Conservation (phyloP, 2,113 vertebrate genomes). For the Polypterus senegalus region DNA sequence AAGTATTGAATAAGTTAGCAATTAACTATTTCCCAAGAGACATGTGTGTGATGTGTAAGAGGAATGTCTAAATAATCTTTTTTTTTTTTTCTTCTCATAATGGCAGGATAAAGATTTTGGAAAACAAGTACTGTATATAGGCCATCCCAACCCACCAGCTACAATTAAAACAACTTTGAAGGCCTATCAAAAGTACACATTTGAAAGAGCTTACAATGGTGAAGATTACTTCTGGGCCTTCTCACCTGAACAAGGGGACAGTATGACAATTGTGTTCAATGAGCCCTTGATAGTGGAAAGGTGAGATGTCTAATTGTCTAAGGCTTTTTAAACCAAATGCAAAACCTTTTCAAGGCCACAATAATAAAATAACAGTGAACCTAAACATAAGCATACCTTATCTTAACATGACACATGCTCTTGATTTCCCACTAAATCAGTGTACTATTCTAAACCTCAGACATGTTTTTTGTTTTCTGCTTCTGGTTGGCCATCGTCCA, state of each 20-base stretch:
- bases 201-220: slow-evolving; percentile 36
- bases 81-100: neutral
- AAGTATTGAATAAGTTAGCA: neutral
- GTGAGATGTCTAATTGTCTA: slow-evolving; percentile 8
- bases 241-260: slow-evolving; percentile 38
- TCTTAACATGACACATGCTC: slow-evolving; percentile 1
- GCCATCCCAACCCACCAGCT: slow-evolving; percentile 42
- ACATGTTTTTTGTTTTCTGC: neutral
- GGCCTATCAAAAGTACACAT: slow-evolving; percentile 30
- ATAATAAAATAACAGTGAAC: neutral
- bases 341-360: too few species aligned
- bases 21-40: neutral
- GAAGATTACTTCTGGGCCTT: slow-evolving; percentile 39
- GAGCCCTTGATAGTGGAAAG: slow-evolving; percentile 17
- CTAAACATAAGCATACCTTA: neutral
- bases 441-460: neutral
- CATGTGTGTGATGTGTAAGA: neutral
- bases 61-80: neutral
- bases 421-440: neutral
- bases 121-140: slow-evolving; percentile 25
- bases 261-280: slow-evolving; percentile 22
- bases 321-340: too few species aligned
- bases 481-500: neutral
- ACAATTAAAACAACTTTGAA: slow-evolving; percentile 31
- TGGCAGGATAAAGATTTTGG: slow-evolving; percentile 45